A percentile compares a stretch with the other conserved stretches of the same genome.
Conservation (phyloP, 2,888 invertebrate species). For the Octodonta nipae region DNA sequence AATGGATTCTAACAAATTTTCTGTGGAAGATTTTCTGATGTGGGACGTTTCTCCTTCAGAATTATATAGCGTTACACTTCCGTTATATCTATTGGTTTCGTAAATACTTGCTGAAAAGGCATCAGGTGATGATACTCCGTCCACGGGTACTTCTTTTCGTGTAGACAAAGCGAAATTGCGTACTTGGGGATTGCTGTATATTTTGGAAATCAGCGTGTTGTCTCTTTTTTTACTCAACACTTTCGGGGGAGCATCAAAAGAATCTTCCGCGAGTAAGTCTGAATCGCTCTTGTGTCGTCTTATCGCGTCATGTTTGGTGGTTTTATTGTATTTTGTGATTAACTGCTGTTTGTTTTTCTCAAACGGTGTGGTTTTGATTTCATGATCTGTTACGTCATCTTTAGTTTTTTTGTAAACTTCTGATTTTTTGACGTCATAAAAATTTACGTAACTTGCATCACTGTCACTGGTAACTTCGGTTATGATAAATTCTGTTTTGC, state of each 20-base stretch:
- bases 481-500: too few species aligned
- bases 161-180: constrained; percentile 19
- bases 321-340: constrained; percentile 2
- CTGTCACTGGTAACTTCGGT: constrained; percentile 32
- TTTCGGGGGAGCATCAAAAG: constrained; percentile 15
- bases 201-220: constrained; percentile 26
- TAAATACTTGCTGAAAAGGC: constrained; percentile 5
- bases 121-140: constrained; percentile 3
- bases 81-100: constrained; percentile 3
- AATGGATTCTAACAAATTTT: constrained; percentile 12
- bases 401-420: constrained; percentile 20
- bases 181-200: constrained; percentile 24
- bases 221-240: constrained; percentile 20
- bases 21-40: constrained; percentile 12
- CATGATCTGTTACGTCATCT: constrained; percentile 9
- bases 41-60: constrained; percentile 14
- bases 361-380: background rate
- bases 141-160: constrained; percentile 12
- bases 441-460: constrained; percentile 30
- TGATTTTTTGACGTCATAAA: constrained; percentile 32
- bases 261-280: constrained; percentile 13
- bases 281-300: constrained; percentile 16
- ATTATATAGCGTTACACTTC: constrained; percentile 6
- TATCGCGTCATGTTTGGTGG: constrained; percentile 7
- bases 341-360: too few species aligned